Evolutionary conservation across 2,888 invertebrate species (phyloP).

Genomic region (Orgyia antiqua): DNA sequence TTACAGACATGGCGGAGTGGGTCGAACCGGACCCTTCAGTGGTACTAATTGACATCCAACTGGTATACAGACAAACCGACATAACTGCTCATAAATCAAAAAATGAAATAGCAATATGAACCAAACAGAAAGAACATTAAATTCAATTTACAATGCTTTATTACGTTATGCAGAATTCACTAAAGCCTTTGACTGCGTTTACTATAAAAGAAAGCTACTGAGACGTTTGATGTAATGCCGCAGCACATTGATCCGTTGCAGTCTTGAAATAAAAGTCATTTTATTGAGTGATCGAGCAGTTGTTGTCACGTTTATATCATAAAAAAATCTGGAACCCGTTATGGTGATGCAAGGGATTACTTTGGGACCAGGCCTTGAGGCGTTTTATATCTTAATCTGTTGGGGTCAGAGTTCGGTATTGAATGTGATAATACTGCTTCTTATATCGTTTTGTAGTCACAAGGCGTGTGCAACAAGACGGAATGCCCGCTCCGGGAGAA

Average conservation of each 20-base stretch:
- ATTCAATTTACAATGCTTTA: constrained; percentile 41
- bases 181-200: constrained; percentile 46
- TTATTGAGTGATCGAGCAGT: constrained; percentile 63
- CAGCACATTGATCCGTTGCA: constrained; percentile 64
- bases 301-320: constrained; percentile 67
- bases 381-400: constrained; percentile 47
- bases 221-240: constrained; percentile 46
- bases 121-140: constrained; percentile 34
- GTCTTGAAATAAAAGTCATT: constrained; percentile 65
- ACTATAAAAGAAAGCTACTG: constrained; percentile 46
- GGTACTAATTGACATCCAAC: constrained; percentile 67
- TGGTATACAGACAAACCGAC: constrained; percentile 33
- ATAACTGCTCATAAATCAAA: constrained; percentile 36
- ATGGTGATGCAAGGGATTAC: constrained; percentile 49
- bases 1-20: constrained; percentile 42
- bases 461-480: constrained; percentile 42
- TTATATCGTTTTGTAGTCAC: constrained; percentile 30
- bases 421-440: constrained; percentile 13
- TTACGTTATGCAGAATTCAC: constrained; percentile 41
- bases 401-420: constrained; percentile 36
- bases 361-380: constrained; percentile 26
- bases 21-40: constrained; percentile 54
- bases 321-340: constrained; percentile 45
- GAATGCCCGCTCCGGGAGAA: constrained; percentile 65
- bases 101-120: constrained; percentile 30